Evolutionary conservation across 2,888 invertebrate genomes (phyloP).

Genomic region (Merodon equestris): DNA sequence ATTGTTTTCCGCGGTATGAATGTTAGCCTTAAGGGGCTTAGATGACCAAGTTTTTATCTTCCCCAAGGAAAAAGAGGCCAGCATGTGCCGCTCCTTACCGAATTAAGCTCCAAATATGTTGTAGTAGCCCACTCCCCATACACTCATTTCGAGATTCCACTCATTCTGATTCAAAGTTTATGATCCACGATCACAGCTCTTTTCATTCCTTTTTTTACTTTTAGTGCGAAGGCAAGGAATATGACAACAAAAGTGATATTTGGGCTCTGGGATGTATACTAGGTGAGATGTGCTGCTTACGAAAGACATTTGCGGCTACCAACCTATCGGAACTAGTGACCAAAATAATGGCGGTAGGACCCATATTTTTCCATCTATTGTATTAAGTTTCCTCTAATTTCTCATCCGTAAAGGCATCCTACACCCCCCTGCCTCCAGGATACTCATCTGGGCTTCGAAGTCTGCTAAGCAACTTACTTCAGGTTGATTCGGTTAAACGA

Average conservation of each 20-base stretch:
- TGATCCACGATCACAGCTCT: no score
- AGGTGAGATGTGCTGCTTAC: conserved; percentile 86
- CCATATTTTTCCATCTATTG: neutral
- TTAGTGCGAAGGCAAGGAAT: conserved; percentile 87
- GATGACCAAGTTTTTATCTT: no score
- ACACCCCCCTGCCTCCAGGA: conserved; percentile 83
- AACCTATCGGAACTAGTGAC: conserved; percentile 86
- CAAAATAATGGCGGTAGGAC: conserved; percentile 84
- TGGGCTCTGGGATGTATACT: conserved; percentile 89
- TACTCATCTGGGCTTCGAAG: conserved; percentile 84
- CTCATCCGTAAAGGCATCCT: conserved; percentile 81
- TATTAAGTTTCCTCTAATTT: neutral
- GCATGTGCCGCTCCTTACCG: no score
- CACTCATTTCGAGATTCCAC: no score
- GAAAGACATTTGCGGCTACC: conserved; percentile 86
- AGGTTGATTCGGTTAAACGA: conserved; percentile 82
- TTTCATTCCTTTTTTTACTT: conserved; percentile 2
- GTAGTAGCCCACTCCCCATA: no score
- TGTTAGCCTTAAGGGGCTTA: no score
- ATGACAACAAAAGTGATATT: conserved; percentile 88
- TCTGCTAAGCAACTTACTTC: conserved; percentile 82
- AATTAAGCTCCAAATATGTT: no score
- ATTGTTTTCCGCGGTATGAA: no score
- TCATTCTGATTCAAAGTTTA: no score
- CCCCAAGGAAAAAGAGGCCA: no score